phyloP scores from a whole-genome alignment of 2,888 invertebrate species.

The Rhyacophila evoluta region DNA sequence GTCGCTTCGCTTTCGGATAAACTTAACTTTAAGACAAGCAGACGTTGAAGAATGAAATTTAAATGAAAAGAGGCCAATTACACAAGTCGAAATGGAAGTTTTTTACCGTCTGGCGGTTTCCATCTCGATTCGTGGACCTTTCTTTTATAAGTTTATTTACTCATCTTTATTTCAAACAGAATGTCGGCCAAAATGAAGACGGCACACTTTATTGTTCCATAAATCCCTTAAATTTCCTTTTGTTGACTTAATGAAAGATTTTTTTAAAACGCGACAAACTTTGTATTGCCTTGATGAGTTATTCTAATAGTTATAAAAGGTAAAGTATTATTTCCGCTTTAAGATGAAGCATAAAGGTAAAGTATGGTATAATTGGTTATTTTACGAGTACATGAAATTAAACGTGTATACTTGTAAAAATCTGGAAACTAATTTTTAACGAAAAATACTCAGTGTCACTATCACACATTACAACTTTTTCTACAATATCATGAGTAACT shows the following conservation, averaged over 20 bases:
- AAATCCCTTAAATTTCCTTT: neutral
- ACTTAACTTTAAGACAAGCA: neutral
- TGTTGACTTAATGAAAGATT: neutral
- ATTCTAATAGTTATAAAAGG: no score
- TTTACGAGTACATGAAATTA: no score
- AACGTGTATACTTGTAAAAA: no score
- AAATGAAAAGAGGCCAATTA: neutral
- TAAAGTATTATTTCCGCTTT: no score
- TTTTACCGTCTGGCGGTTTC: slow-evolving; percentile 4
- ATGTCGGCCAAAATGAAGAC: neutral
- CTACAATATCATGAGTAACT: no score
- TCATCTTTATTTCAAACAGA: neutral
- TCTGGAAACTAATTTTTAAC: no score
- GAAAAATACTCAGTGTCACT: no score
- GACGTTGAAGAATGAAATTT: neutral
- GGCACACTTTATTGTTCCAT: neutral
- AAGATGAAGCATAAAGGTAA: no score
- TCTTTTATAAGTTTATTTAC: neutral
- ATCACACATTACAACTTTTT: no score
- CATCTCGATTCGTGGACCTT: neutral
- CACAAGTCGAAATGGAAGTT: neutral
- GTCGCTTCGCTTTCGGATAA: no score
- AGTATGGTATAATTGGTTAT: no score
- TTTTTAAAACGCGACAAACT: neutral
- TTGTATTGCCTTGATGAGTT: no score